Base-by-base conservation (phyloP, 2,797 vertebrate genomes). In the Salarias fasciatus region DNA sequence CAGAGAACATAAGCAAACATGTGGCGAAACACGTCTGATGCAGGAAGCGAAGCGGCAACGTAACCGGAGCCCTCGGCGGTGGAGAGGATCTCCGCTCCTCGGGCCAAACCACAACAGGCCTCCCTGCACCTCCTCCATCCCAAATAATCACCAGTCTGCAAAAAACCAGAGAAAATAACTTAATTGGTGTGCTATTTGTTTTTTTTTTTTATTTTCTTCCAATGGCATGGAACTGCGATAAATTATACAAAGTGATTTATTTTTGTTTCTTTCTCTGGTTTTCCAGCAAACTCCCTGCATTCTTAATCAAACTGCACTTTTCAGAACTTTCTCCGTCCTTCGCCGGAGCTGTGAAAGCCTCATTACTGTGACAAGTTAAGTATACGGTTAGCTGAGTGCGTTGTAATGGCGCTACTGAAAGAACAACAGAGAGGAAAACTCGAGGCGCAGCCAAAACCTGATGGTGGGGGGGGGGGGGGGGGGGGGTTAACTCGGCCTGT, bases 101-200 rank as follows among this genome's bases (percentile, higher is more conserved):
- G 10, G 69, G 62, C 86, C 72, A 86, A 88, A 86, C 86, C 84
- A 84, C 67, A 74, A 69, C 73, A 81, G 79, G 80, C 87, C 67
- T 87, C 89, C 77, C 74, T 75, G 79, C 86, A 86, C 83, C 87
- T 75, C 87, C 68, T 58, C 77, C 61, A 75, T 83, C 78, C 87
- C 78, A 87, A 86, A 92, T 90, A 85, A 89, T 87, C 85, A 87
- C 75, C 35, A 52, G 71, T 79, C 78, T 75, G 72, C 76, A 55
- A 79, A 80, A 88, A 88, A 86, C 84, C 87, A 86, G 75, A 87
- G 86, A 89, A 90, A 91, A 91, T 86, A 80, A 90, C 88, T 88
- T 86, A 89, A 90, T 85, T 87, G 77, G 74, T 77, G 76, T 83
- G 84, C 77, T 83, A 70, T 84, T 88, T 89, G 74, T 86, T 71